Base-by-base conservation (phyloP, 2,797 vertebrate genomes). In the Melanotaenia pygmaea region DNA sequence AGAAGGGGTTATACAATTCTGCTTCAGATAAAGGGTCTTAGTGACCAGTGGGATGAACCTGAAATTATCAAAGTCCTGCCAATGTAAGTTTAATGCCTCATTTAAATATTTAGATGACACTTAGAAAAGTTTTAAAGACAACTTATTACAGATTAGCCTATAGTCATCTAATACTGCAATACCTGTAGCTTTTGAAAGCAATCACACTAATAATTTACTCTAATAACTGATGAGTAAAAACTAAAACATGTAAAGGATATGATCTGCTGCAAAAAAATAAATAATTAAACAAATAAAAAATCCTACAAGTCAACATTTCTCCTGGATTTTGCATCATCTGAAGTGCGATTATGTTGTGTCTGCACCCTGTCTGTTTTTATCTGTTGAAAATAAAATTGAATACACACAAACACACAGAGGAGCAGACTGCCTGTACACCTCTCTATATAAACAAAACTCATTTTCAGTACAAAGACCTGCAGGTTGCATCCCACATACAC, bases 381-480 rank as follows among this genome's bases (percentile, higher is more conserved):
- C 72, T 82, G 1, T 30, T 51, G 22, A 24, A 51, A 11, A 24
- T 51, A 22, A 56, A 56, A 56, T 4, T 28, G 53, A 56, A 57
- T n/a, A 72, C 38, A 61, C 67, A 71, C 13, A 53, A 14, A 7
- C 34, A 24, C 56, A 16, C 54, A 58, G 50, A 53, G 59, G 59
- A 12, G 30, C 22, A 16, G 76, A 64, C 66, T 62, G 53, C 84
- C 84, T 50, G 79, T 80, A 85, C 81, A 53, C 72, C 81, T 79
- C 77, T 79, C 82, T 63, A 90, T 81, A 77, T 57, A 80, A 30
- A 56, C 67, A 67, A 77, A 69, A 80, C 85, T 77, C 32, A 64
- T 73, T 86, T 80, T 83, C 59, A 75, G 79, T 81, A 82, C 84
- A 81, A 75, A 89, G 84, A 72, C 60, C 77, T 74, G 79, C 76